A percentile compares a stretch with the other conserved stretches of the same genome.
phyloP scores from a whole-genome alignment of 64 coral and sea anemone species.

The Montipora cactus region DNA sequence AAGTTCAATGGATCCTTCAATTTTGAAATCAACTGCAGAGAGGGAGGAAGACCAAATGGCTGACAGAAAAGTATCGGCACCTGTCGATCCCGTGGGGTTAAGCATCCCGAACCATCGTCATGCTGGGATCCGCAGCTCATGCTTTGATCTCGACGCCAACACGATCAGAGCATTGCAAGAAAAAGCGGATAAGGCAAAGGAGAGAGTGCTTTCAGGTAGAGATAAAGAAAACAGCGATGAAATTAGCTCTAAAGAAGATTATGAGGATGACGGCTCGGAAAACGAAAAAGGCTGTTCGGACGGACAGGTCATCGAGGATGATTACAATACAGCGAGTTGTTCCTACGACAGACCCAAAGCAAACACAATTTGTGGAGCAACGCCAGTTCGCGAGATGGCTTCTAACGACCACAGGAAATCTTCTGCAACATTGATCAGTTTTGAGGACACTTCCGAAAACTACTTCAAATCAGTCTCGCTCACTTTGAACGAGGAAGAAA shows the following conservation, averaged over 20 bases:
- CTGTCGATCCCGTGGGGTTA: conserved; percentile 18
- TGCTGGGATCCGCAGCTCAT: conserved; percentile 16
- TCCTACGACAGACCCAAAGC: not conserved
- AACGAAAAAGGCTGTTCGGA: not conserved
- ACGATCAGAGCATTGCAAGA: conserved; percentile 19
- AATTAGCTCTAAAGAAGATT: not conserved
- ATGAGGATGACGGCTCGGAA: not conserved
- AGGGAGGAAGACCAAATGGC: not conserved
- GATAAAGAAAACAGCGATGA: not conserved
- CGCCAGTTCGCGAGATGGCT: not conserved
- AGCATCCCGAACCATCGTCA: conserved; percentile 7
- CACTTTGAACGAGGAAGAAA: conserved; percentile 22
- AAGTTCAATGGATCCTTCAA: conserved; percentile 82
- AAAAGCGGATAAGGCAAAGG: conserved; percentile 11
- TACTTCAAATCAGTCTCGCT: conserved; percentile 39
- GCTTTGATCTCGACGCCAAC: conserved; percentile 7
- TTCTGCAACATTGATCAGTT: not conserved
- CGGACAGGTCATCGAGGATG: not conserved
- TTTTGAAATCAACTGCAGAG: not conserved
- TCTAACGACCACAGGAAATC: not conserved
- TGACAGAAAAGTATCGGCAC: conserved; percentile 54
- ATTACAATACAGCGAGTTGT: not conserved
- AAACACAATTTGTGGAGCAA: conserved; percentile 17
- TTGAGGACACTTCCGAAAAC: not conserved
- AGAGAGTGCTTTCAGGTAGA: not conserved